Percentiles rank a stretch among this genome's conserved stretches.
Evolutionary conservation across 2,888 invertebrate genomes (phyloP).

Genomic region (Chrysina gloriosa): DNA sequence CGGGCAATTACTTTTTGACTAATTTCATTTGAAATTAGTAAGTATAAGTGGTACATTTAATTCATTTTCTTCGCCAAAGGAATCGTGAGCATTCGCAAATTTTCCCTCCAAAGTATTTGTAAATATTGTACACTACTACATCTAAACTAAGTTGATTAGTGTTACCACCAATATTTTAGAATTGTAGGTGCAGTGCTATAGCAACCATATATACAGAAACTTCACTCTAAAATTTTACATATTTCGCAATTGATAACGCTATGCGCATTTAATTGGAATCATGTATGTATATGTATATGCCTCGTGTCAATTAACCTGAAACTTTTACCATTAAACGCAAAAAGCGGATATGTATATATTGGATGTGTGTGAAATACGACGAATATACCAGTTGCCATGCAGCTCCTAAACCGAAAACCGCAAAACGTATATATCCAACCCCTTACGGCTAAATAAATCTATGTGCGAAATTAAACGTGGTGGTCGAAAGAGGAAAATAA

Average conservation of each 20-base stretch:
- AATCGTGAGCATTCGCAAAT: too few relatives aligned
- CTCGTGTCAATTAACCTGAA: background rate
- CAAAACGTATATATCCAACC: slow-evolving; percentile 57
- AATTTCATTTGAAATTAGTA: too few relatives aligned
- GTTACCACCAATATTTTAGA: too few relatives aligned
- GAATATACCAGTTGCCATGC: slow-evolving; percentile 14
- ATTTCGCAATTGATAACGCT: background rate
- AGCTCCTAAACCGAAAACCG: slow-evolving; percentile 47
- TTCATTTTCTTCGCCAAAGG: too few relatives aligned
- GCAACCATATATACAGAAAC: background rate
- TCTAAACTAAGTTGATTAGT: too few relatives aligned
- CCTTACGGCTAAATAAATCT: slow-evolving; percentile 58
- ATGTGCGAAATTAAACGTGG: slow-evolving; percentile 58
- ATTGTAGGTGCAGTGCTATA: too few relatives aligned
- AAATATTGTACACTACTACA: too few relatives aligned
- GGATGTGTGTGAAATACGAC: background rate
- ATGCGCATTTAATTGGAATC: background rate
- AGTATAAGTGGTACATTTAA: too few relatives aligned
- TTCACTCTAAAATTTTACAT: background rate
- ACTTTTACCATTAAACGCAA: background rate
- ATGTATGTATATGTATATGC: background rate
- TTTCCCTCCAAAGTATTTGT: too few relatives aligned
- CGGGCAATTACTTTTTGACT: too few relatives aligned
- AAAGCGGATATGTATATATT: background rate
- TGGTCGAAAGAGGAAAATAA: slow-evolving; percentile 56